Conservation (phyloP, 2,113 vertebrate genomes). For the Hippolais icterina region DNA sequence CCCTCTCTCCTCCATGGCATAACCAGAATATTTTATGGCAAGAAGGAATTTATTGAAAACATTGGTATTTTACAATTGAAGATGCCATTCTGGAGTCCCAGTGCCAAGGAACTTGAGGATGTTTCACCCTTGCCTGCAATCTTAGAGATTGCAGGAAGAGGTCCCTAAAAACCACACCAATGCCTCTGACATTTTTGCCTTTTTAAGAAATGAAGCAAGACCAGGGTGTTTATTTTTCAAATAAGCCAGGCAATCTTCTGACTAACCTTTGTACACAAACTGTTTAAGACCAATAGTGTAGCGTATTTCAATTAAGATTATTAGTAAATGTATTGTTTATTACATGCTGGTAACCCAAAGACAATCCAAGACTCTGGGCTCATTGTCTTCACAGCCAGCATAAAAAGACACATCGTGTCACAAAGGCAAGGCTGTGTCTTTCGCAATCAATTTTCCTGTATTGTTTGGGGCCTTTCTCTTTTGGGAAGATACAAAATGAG, state of each 20-base stretch:
- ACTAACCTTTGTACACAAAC: background rate
- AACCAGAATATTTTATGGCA: background rate
- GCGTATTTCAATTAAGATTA: background rate
- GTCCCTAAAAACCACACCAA: background rate
- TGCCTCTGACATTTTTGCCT: background rate
- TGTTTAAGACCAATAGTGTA: background rate
- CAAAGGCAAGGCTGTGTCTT: background rate
- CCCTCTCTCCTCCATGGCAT: background rate
- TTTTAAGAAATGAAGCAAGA: background rate
- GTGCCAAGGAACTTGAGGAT: background rate
- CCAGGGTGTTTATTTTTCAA: background rate
- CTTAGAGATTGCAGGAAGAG: background rate
- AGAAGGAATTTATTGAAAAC: background rate
- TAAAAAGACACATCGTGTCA: background rate
- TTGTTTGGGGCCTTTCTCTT: background rate
- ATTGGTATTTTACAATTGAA: background rate
- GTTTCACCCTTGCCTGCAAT: background rate
- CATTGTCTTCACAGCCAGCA: background rate
- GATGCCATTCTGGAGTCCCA: background rate
- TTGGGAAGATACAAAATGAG: background rate
- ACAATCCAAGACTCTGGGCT: background rate
- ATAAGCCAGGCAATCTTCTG: background rate
- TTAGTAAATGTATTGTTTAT: background rate
- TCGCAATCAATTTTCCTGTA: background rate
- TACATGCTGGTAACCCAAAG: background rate